A percentile compares a stretch with the other conserved stretches of the same genome.
Conservation (phyloP, 1,140 invertebrate genomes). For the Cydia strobilella region DNA sequence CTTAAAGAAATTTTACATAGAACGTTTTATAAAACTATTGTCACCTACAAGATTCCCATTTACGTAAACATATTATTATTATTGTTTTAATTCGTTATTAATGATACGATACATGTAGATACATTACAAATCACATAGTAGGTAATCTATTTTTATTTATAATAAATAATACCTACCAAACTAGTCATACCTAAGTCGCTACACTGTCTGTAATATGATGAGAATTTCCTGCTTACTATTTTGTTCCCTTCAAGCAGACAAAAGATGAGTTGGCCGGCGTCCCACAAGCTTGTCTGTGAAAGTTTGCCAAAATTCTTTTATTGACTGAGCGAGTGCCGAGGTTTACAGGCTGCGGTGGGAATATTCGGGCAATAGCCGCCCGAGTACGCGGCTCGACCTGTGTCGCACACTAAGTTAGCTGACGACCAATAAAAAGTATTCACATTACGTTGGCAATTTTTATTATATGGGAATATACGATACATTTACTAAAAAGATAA, state of each 20-base stretch:
- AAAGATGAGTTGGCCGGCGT: conserved; percentile 78
- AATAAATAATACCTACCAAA: not conserved
- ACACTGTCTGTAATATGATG: conserved; percentile 27
- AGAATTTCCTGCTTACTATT: conserved; percentile 57
- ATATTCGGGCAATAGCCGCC: conserved; percentile 58
- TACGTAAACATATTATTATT: no score
- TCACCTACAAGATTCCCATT: no score
- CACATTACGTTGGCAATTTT: conserved; percentile 38
- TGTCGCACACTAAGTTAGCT: not conserved
- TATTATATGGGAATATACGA: conserved; percentile 36
- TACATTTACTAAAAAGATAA: not conserved
- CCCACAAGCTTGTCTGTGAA: conserved; percentile 79
- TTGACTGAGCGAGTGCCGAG: conserved; percentile 67
- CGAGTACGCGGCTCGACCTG: not conserved
- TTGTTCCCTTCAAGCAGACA: conserved; percentile 74
- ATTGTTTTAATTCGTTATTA: no score
- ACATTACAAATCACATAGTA: no score
- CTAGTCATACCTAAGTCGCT: not conserved
- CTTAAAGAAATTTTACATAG: no score
- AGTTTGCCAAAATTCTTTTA: conserved; percentile 80
- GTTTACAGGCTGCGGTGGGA: conserved; percentile 65
- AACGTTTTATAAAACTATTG: no score
- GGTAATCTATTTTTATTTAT: no score
- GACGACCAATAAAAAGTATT: not conserved
- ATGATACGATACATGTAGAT: no score